Conservation (phyloP, 2,888 invertebrate genomes). For the Melieria picta region DNA sequence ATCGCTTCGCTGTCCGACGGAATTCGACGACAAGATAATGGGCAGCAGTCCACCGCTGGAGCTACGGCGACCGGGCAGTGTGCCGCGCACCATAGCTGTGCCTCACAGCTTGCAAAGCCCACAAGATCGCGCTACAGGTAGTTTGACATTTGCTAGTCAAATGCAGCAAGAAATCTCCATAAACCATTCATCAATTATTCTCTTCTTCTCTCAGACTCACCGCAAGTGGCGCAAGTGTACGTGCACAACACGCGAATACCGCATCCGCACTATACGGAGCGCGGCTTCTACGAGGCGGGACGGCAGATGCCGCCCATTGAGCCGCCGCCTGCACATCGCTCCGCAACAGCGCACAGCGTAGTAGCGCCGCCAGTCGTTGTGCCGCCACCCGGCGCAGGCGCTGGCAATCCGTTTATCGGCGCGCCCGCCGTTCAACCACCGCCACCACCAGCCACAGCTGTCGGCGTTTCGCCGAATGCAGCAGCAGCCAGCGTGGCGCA, state of each 20-base stretch:
- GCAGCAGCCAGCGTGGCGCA: slow-evolving; percentile 48
- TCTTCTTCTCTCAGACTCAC: slow-evolving; percentile 68
- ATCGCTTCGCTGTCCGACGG: slow-evolving; percentile 48
- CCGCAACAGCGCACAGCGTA: slow-evolving; percentile 63
- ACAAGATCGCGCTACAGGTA: slow-evolving; percentile 75
- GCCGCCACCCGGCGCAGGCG: slow-evolving; percentile 41
- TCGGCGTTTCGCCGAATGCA: slow-evolving; percentile 31
- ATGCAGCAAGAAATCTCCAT: neutral
- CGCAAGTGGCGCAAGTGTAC: slow-evolving; percentile 76
- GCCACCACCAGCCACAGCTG: slow-evolving; percentile 43
- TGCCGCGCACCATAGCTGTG: slow-evolving; percentile 71
- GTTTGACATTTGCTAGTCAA: neutral
- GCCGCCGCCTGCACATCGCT: slow-evolving; percentile 72
- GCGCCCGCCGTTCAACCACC: slow-evolving; percentile 44
- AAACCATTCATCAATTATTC: neutral
- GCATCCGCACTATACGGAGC: slow-evolving; percentile 65
- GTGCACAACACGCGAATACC: slow-evolving; percentile 69
- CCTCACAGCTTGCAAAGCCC: slow-evolving; percentile 78
- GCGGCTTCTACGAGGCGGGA: slow-evolving; percentile 68
- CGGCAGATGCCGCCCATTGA: slow-evolving; percentile 67
- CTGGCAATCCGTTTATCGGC: slow-evolving; percentile 51
- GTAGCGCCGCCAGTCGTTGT: slow-evolving; percentile 59
- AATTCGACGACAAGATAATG: slow-evolving; percentile 68
- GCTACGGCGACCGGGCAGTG: slow-evolving; percentile 71
- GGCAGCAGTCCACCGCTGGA: slow-evolving; percentile 80